These are phyloP conservation scores for Platycercus adscitus DNA, from an alignment of 2,113 vertebrate genomes.

Conservation along the genomic window DNA sequence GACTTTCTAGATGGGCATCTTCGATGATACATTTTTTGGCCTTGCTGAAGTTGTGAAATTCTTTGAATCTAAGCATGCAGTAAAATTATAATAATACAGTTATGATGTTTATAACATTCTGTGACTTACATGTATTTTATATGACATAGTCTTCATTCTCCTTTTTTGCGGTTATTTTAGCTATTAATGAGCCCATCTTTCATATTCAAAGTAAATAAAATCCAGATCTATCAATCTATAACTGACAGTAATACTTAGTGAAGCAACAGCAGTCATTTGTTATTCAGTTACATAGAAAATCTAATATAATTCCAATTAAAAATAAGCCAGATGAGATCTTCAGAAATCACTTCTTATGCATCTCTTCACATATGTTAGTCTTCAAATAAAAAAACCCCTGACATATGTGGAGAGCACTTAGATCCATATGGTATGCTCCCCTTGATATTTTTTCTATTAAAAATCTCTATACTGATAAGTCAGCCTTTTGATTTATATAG, in stretches of 20 bases:
- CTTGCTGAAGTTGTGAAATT: background rate
- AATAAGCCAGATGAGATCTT: slow-evolving; percentile 50
- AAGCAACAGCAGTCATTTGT: background rate
- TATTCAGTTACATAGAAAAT: background rate
- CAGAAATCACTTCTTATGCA: slow-evolving; percentile 37
- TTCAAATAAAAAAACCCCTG: slow-evolving; percentile 30
- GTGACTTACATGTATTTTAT: background rate
- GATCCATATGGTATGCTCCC: slow-evolving; percentile 44
- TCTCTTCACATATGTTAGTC: slow-evolving; percentile 50
- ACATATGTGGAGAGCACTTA: slow-evolving; percentile 56
- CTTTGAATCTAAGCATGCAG: background rate
- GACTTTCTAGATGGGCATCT: background rate
- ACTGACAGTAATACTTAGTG: background rate
- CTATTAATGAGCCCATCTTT: background rate
- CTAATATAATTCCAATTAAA: slow-evolving; percentile 61
- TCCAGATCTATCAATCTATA: background rate
- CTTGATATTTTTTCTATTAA: slow-evolving; percentile 60
- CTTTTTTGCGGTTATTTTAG: background rate
- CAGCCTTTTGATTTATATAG: slow-evolving; percentile 50
- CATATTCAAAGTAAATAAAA: background rate
- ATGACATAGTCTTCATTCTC: background rate
- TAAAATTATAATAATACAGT: background rate
- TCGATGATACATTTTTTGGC: background rate
- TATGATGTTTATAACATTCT: background rate
- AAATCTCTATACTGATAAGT: slow-evolving; percentile 28